A percentile compares a stretch with the other conserved stretches of the same genome.
These are phyloP conservation scores for Apodemus sylvaticus DNA, from an alignment of 2,113 vertebrate species.

Conservation along the genomic window DNA sequence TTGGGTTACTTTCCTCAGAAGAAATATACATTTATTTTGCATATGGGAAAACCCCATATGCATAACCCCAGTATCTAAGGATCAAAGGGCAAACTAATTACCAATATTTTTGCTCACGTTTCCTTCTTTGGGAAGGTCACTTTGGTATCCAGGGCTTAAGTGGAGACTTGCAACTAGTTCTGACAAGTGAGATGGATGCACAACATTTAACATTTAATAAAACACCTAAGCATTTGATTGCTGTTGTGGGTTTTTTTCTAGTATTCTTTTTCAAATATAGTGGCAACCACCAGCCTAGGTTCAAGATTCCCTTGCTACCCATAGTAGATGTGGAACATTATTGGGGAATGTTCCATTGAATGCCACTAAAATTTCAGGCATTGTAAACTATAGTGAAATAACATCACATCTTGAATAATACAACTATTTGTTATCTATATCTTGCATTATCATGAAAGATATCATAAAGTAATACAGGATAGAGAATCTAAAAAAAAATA, in stretches of 20 bases:
- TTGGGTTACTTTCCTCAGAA: background rate
- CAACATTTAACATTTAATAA: background rate
- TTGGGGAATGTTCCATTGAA: background rate
- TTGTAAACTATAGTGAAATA: background rate
- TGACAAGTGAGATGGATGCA: background rate
- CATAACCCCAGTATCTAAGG: background rate
- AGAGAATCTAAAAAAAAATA: background rate
- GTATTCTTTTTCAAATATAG: background rate
- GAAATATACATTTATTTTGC: background rate
- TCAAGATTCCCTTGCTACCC: background rate
- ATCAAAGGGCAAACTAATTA: background rate
- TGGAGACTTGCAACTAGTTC: background rate
- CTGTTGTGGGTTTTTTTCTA: background rate
- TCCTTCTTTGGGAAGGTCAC: background rate
- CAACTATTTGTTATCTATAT: background rate
- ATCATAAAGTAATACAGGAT: background rate
- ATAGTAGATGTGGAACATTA: background rate
- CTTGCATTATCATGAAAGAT: background rate
- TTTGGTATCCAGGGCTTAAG: background rate
- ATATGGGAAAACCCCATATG: background rate
- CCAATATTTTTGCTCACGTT: background rate
- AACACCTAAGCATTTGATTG: background rate
- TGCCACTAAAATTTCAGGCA: background rate
- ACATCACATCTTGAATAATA: background rate
- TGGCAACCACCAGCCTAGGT: background rate